Evolutionary conservation across 2,113 vertebrate genomes (phyloP), one percentile per base, ranked within the genome.

Genomic region (Pagrus major): DNA sequence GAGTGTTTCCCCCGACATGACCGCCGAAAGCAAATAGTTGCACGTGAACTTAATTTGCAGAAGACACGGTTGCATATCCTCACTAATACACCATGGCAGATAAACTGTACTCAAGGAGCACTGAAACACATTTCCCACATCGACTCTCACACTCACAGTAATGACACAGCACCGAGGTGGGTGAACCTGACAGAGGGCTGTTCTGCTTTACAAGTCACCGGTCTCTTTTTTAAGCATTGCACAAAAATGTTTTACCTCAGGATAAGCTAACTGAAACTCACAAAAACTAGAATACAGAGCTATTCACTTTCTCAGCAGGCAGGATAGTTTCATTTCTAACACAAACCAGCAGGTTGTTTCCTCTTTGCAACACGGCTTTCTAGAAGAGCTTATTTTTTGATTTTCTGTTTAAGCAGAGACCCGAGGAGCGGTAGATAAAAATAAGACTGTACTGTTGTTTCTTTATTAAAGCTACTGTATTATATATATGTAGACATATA

Each of bases 171-270:
- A 72, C 51, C 8, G 47, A 66, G 68, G 55, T 16, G 54, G 85
- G 54, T 21, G 47, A 37, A 65, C 33, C 49, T 15, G 41, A 51
- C 81, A 68, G 71, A 71, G 75, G 85, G 77, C 72, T 78, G 63
- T n/a, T 74, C 77, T 65, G 42, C 67, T 27, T n/a, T n/a, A 54
- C 47, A 1, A 61, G 74, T 86, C 78, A 83, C 76, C 33, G 35
- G 35, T 67, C 33, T 78, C 41, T 80, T 77, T 72, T 80, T 86
- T 74, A 83, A 82, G 70, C 87, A 78, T 87, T 81, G 86, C 90
- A 93, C 91, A 89, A 84, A n/a, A 66, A 81, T 88, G 73, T 91
- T 90, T 89, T 86, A 92, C 92, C 92, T 93, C 92, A 92, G 92
- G 92, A 92, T 83, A 66, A 89, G 71, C 82, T 65, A 88, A 88